These are phyloP conservation scores for Drosophila barbarae DNA, from an alignment of 2,888 invertebrate species.

Conservation along the genomic window DNA sequence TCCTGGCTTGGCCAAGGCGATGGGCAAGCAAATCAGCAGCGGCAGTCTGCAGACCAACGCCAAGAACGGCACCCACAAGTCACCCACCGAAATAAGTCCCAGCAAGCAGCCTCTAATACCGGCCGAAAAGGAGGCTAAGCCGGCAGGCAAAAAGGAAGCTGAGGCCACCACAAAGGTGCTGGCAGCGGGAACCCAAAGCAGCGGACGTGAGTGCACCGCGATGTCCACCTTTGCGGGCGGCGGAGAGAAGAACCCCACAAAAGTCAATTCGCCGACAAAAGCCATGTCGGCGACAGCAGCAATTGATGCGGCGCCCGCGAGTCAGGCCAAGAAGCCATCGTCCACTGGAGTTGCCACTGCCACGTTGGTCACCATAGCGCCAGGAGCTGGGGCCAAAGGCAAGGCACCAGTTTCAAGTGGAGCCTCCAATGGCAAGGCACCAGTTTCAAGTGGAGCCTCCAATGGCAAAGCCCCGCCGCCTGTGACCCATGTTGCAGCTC, in stretches of 20 bases:
- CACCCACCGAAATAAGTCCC: conserved; percentile 46
- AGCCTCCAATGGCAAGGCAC: not conserved
- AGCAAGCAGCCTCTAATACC: conserved; percentile 74
- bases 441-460: conserved; percentile 2
- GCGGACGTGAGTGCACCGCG: conserved; percentile 72
- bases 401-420: conserved; percentile 3
- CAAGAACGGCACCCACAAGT: conserved; percentile 54
- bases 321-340: not conserved
- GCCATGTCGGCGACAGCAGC: conserved; percentile 1
- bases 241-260: conserved; percentile 23
- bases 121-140: conserved; percentile 60
- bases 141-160: conserved; percentile 35
- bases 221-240: conserved; percentile 69
- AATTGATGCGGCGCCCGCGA: conserved; percentile 3
- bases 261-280: conserved; percentile 17
- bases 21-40: conserved; percentile 50
- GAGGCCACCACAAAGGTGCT: conserved; percentile 63
- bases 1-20: conserved; percentile 80
- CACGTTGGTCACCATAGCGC: conserved; percentile 4
- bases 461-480: not conserved
- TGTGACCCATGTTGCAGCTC: not conserved
- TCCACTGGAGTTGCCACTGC: conserved; percentile 11
- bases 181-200: conserved; percentile 69
- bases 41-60: conserved; percentile 46
- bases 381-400: conserved; percentile 9